These are phyloP conservation scores for Crocallis elinguaria DNA, from an alignment of 2,888 invertebrate genomes.

Conservation along the genomic window DNA sequence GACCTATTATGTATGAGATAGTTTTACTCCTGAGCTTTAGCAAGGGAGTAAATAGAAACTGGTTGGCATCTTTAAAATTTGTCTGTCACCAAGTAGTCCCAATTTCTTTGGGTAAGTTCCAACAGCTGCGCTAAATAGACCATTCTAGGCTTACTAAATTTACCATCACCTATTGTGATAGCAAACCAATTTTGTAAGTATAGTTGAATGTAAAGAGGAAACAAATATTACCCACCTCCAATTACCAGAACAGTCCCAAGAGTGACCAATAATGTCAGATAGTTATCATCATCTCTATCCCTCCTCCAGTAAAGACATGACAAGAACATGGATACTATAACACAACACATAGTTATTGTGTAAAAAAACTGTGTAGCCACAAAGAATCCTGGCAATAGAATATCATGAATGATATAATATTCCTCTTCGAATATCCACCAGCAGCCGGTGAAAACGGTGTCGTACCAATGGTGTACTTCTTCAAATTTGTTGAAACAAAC, in stretches of 20 bases:
- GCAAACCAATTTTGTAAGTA: too few relatives aligned
- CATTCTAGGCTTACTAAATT: too few relatives aligned
- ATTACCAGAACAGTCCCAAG: constrained; percentile 89
- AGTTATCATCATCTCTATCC: constrained; percentile 90
- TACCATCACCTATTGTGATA: too few relatives aligned
- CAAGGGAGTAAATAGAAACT: too few relatives aligned
- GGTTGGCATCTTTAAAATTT: too few relatives aligned
- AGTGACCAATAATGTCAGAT: constrained; percentile 89
- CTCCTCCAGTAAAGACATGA: constrained; percentile 90
- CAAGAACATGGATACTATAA: constrained; percentile 90
- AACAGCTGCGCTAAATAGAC: too few relatives aligned
- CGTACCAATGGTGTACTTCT: constrained; percentile 94
- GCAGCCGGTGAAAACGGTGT: constrained; percentile 92
- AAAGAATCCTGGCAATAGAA: constrained; percentile 95
- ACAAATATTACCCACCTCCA: constrained; percentile 77
- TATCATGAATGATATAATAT: constrained; percentile 96
- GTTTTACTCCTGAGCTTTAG: too few relatives aligned
- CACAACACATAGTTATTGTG: constrained; percentile 93
- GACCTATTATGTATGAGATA: too few relatives aligned
- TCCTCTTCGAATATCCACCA: constrained; percentile 99
- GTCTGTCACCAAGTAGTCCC: too few relatives aligned
- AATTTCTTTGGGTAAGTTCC: too few relatives aligned
- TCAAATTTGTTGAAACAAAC: constrained; percentile 95
- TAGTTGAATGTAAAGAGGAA: too few relatives aligned
- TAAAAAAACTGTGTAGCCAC: constrained; percentile 97